Percentiles rank a stretch among this genome's conserved stretches.
Conservation (phyloP, 2,888 invertebrate genomes). For the Troides helena region DNA sequence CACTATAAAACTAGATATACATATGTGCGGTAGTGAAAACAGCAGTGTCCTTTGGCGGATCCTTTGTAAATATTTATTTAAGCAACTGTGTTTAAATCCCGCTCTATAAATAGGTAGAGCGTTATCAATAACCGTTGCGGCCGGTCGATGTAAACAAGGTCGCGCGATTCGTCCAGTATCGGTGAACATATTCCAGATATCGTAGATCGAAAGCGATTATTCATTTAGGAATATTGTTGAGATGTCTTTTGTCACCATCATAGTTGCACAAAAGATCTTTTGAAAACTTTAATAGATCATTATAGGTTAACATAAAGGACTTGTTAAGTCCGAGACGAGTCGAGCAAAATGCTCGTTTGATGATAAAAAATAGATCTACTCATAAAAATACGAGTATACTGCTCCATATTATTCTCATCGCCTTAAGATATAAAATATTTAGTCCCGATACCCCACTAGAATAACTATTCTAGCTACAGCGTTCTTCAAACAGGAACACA, state of each 20-base stretch:
- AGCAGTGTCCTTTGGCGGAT: constrained; percentile 7
- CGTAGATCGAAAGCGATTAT: constrained; percentile 48
- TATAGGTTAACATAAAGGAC: too few relatives aligned
- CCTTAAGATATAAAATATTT: too few relatives aligned
- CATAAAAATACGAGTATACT: too few relatives aligned
- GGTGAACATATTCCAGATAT: constrained; percentile 57
- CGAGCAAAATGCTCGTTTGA: too few relatives aligned
- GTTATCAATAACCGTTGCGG: constrained; percentile 41
- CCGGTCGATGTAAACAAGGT: constrained; percentile 44
- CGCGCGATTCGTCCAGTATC: constrained; percentile 35
- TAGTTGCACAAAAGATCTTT: background rate
- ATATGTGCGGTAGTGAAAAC: background rate
- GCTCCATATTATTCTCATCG: too few relatives aligned
- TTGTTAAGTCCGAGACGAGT: too few relatives aligned
- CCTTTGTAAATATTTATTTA: constrained; percentile 22
- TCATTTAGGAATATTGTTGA: constrained; percentile 46
- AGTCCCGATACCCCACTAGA: too few relatives aligned
- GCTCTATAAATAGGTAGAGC: constrained; percentile 39
- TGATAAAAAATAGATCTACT: too few relatives aligned
- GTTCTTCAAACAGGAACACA: too few relatives aligned
- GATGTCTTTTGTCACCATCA: constrained; percentile 44
- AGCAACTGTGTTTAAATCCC: constrained; percentile 38
- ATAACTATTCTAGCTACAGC: too few relatives aligned
- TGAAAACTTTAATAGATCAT: too few relatives aligned
- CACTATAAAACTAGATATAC: too few relatives aligned